Base-by-base conservation (phyloP, 2,888 invertebrate species). In the Mesoligia furuncula region DNA sequence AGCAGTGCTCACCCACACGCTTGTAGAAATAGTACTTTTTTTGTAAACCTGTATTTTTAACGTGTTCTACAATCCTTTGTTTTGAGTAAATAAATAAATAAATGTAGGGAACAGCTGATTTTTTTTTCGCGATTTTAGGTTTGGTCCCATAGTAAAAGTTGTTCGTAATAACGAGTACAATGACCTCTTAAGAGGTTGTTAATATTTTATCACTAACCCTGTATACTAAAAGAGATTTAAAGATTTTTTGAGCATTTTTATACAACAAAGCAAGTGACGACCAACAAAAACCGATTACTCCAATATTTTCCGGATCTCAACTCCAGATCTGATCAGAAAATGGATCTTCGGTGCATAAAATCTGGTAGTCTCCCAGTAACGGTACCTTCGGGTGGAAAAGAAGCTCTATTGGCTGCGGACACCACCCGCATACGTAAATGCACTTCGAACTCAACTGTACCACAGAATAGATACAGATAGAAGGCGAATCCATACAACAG, bases 341-440 rank as follows among this genome's bases (percentile, higher is more conserved):
- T 24, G 61, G 45, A 77, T 74, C 57, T 42, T 57, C 75, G 2
- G 17, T 15, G 62, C 62, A 79, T 31, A 79, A 72, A 71, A 75
- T 69, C 67, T 66, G 51, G 48, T n/a, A 64, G 39, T 69, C 45
- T 75, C 67, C 39, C 6, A 51, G 54, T 68, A 69, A 8, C n/a
- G 13, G 71, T 62, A 76, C 54, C 68, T 57, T 73, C 64, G 72
- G 61, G 71, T 66, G 39, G 83, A 81, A 84, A 64, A 83, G 77
- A 80, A 85, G 85, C 87, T 87, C 75, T 73, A 85, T 87, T 85
- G 86, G 75, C 42, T 69, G 20, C 66, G 80, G 73, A 87, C 90
- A 73, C 83, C 81, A 72, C 68, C 70, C 74, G 90, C 89, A 91
- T 91, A 85, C 76, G 77, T 87, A 90, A 90, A 90, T 90, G 78